Conservation (phyloP, 2,888 invertebrate genomes). For the Phengaris alcon region DNA sequence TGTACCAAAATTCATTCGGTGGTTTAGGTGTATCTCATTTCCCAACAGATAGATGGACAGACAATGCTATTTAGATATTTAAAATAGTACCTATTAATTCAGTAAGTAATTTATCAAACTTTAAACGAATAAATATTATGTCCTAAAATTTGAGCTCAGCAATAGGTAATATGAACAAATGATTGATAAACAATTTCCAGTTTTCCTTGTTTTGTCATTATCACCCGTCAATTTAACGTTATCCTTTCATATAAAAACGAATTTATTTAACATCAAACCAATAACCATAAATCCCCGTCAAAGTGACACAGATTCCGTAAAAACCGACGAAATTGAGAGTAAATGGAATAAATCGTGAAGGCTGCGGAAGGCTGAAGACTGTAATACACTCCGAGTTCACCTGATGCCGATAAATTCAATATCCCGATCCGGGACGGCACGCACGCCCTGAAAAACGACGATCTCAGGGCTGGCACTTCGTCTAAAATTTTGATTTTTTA, state of each 20-base stretch:
- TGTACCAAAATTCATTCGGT: too few relatives aligned
- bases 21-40: too few relatives aligned
- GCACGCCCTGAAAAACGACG: conserved; percentile 31
- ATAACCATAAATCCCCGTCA: conserved; percentile 8
- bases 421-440: conserved; percentile 44
- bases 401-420: conserved; percentile 40
- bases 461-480: conserved; percentile 35
- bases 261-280: not conserved
- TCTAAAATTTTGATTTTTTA: not conserved
- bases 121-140: too few relatives aligned
- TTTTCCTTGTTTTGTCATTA: not conserved
- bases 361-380: conserved; percentile 13
- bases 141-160: too few relatives aligned
- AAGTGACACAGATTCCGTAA: conserved; percentile 18
- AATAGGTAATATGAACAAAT: not conserved
- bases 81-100: too few relatives aligned
- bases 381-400: conserved; percentile 35
- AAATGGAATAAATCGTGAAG: conserved; percentile 26
- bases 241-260: not conserved
- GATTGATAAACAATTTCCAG: not conserved
- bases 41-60: too few relatives aligned
- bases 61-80: too few relatives aligned
- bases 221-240: not conserved
- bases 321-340: conserved; percentile 8
- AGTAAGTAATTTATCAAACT: too few relatives aligned